A percentile compares a stretch with the other conserved stretches of the same genome.
Evolutionary conservation across 2,113 vertebrate species (phyloP).

Genomic region (Mus pahari): DNA sequence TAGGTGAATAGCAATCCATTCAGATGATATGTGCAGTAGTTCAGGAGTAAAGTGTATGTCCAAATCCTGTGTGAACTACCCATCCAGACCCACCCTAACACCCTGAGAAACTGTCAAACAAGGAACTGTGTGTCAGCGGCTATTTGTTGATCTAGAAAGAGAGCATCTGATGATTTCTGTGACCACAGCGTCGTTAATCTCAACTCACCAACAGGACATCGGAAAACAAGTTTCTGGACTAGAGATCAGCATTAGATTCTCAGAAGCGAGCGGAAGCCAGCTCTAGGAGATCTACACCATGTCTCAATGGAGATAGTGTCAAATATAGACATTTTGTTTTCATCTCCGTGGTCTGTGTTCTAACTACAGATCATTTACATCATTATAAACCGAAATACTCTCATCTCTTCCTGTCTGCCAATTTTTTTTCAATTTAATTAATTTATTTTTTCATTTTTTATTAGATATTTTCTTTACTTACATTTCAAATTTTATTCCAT

Average conservation of each 20-base stretch:
- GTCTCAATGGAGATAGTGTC: not conserved
- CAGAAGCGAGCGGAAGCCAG: not conserved
- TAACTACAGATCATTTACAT: not conserved
- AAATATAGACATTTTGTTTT: conserved; percentile 11
- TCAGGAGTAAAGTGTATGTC: not conserved
- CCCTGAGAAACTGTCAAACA: not conserved
- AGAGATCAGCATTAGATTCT: not conserved
- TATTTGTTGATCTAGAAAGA: not conserved
- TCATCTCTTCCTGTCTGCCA: not conserved
- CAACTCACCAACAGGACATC: not conserved
- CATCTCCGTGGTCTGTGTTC: not conserved
- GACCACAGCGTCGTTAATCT: not conserved
- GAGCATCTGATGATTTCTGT: not conserved
- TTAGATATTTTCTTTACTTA: too few relatives aligned
- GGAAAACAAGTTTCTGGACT: not conserved
- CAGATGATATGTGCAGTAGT: conserved; percentile 7
- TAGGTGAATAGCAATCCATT: not conserved
- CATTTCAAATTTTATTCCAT: too few relatives aligned
- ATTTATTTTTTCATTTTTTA: too few relatives aligned
- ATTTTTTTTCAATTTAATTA: too few relatives aligned
- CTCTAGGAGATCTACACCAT: not conserved
- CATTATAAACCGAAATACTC: not conserved
- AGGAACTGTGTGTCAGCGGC: not conserved
- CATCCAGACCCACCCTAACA: not conserved
- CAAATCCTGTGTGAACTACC: not conserved